Base-by-base conservation (phyloP, 2,888 invertebrate genomes). In the Hemistola chrysoprasaria region DNA sequence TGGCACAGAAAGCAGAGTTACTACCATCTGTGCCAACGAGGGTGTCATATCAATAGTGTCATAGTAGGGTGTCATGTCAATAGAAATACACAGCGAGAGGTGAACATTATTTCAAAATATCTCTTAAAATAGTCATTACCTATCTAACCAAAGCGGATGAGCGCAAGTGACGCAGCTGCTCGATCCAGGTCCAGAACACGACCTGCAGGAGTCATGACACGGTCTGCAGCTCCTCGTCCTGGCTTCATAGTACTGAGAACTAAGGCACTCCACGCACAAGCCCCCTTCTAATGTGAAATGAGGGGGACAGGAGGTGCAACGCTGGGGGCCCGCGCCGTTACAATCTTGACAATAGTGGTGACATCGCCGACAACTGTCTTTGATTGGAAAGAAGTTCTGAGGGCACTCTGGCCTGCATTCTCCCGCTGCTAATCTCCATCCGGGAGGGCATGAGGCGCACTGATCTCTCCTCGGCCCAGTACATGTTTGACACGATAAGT, bases 281-380 rank as follows among this genome's bases (percentile, higher is more conserved):
- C 93, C 94, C 40, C 91, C 91, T 51, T 93, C 93, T 23, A 94
- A 80, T 77, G 94, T 92, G 52, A 92, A 93, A 63, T 93, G 93
- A 6, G 91, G 86, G 1, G 93, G 93, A 57, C 94, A 95, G 0
- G 94, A 92, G 1, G 93, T 93, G 62, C 94, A 95, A 38, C 92
- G 90, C 60, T 93, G 87, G 0, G 94, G 94, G 0, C 94, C 94
- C 43, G 94, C 93, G 6, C 97, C 97, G 66, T 93, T 93, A 71
- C 97, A 97, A 63, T 95, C 95, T 63, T 93, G 93, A 74, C 97
- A 97, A 59, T 95, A 95, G 68, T 95, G 95, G 82, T 96, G 96
- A 78, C 97, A 97, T 65, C 95, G 95, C 56, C 95, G 93, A 70
- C 97, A 97, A 34, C 95, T 95, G 52, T 93, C 94, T 58, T 93